Base-by-base conservation (phyloP, 2,113 vertebrate genomes). In the Barnardius zonarius region DNA sequence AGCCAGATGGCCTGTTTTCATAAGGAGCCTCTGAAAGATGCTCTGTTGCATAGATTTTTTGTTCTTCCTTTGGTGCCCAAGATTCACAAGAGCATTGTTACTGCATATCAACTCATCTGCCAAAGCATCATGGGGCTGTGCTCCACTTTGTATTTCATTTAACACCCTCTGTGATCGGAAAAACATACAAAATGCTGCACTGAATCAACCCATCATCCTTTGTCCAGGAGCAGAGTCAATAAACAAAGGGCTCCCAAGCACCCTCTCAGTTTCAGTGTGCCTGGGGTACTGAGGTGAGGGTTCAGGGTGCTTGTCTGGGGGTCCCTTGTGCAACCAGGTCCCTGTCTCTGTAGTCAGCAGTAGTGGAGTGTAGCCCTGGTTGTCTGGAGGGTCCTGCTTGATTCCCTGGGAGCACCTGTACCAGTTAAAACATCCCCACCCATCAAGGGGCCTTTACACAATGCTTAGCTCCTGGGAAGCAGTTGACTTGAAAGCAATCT, bases 1-100 rank as follows among this genome's bases (percentile, higher is more conserved):
- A 96, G 76, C 84, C 92, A 97, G 92, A 88, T 93, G 91, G 95
- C 41, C 88, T 93, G 76, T 74, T 88, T 85, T 95, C 70, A 57
- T 90, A 91, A 85, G 86, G 69, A 95, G 90, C 49, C 44, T 84
- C 88, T 86, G 41, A 92, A 95, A 67, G 63, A 91, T 95, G 73
- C 88, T 96, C 86, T 80, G 51, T 81, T 96, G 92, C 54, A 43
- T 13, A 72, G 80, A 68, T 61, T 66, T 51, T 70, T 61, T 51
- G 79, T 61, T 68, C 17, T 88, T 88, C 41, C 70, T 94, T 95
- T 88, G 35, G 64, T 95, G 67, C 62, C 61, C 72, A 54, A 49
- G 63, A 76, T 85, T 92, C 67, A 66, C 86, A 81, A 92, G 43
- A 78, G n/a, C 23, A 41, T 77, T 44, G 33, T 92, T 92, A 72